These are phyloP conservation scores for Pilophorus perplexus DNA, from an alignment of 2,888 invertebrate genomes.

Conservation along the genomic window DNA sequence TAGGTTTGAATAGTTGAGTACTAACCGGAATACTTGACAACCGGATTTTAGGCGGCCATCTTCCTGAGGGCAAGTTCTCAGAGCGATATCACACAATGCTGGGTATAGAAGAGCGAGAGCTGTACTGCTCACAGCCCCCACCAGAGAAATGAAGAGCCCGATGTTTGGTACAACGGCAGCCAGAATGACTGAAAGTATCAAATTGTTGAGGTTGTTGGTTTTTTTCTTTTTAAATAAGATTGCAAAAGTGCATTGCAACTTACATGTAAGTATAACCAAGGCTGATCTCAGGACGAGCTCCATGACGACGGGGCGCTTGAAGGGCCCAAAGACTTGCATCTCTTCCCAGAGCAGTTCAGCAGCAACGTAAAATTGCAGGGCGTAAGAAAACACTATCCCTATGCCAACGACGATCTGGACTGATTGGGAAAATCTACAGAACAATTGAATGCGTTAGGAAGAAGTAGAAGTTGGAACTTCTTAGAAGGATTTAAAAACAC, in stretches of 20 bases:
- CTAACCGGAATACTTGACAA: slow-evolving; percentile 46
- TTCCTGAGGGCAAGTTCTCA: slow-evolving; percentile 58
- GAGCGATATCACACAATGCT: slow-evolving; percentile 78
- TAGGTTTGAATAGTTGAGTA: too few relatives aligned
- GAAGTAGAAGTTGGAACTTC: too few relatives aligned
- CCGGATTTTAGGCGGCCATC: slow-evolving; percentile 54
- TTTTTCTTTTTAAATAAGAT: neutral
- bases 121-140: slow-evolving; percentile 87
- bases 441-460: neutral
- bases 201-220: neutral
- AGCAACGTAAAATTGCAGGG: slow-evolving; percentile 86
- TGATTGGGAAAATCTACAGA: slow-evolving; percentile 39
- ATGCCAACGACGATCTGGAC: slow-evolving; percentile 81
- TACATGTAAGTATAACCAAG: slow-evolving; percentile 79
- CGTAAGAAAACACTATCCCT: slow-evolving; percentile 85
- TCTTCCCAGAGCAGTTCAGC: slow-evolving; percentile 84
- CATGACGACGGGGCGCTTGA: slow-evolving; percentile 59
- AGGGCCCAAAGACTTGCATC: slow-evolving; percentile 58
- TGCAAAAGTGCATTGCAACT: slow-evolving; percentile 60
- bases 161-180: slow-evolving; percentile 84
- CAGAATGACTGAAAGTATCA: slow-evolving; percentile 63
- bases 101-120: slow-evolving; percentile 85
- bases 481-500: too few relatives aligned
- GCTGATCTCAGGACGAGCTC: slow-evolving; percentile 70
- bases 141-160: slow-evolving; percentile 82